These are phyloP conservation scores for Acanthurus leucopareius DNA, from an alignment of 2,797 vertebrate genomes.

Conservation along the genomic window DNA sequence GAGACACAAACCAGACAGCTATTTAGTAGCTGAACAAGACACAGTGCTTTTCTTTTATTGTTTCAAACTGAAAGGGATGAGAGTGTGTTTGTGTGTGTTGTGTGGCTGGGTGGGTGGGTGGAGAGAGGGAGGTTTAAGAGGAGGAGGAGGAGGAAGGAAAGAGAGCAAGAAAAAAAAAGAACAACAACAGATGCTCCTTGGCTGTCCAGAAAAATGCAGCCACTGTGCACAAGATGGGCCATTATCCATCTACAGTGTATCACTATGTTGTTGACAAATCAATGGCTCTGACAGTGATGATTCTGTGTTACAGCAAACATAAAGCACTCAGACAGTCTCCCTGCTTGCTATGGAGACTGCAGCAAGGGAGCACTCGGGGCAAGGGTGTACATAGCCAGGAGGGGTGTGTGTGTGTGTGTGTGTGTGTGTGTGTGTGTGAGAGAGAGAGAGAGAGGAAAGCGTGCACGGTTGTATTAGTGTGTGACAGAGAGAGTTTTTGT, in stretches of 20 bases:
- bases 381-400: slow-evolving; percentile 75
- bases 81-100: slow-evolving; percentile 55
- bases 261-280: slow-evolving; percentile 83
- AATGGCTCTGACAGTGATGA: slow-evolving; percentile 80
- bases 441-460: too few relatives aligned
- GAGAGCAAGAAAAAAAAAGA: slow-evolving; percentile 30
- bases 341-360: slow-evolving; percentile 71
- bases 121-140: slow-evolving; percentile 49
- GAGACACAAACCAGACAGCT: slow-evolving; percentile 86
- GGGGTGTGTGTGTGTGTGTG: slow-evolving; percentile 48
- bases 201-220: slow-evolving; percentile 75
- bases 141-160: slow-evolving; percentile 27
- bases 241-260: slow-evolving; percentile 80
- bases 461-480: slow-evolving; percentile 11
- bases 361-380: slow-evolving; percentile 77
- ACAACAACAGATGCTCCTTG: slow-evolving; percentile 67
- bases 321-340: slow-evolving; percentile 80
- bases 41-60: slow-evolving; percentile 87
- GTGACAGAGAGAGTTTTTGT: slow-evolving; percentile 35
- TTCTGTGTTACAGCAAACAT: slow-evolving; percentile 80
- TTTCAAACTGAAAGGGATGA: slow-evolving; percentile 77
- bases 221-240: slow-evolving; percentile 73
- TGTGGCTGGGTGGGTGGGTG: slow-evolving; percentile 41
- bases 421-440: slow-evolving; percentile 34
- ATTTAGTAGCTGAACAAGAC: slow-evolving; percentile 88